Base-by-base conservation (phyloP, 2,113 vertebrate species). In the Psophia crepitans region DNA sequence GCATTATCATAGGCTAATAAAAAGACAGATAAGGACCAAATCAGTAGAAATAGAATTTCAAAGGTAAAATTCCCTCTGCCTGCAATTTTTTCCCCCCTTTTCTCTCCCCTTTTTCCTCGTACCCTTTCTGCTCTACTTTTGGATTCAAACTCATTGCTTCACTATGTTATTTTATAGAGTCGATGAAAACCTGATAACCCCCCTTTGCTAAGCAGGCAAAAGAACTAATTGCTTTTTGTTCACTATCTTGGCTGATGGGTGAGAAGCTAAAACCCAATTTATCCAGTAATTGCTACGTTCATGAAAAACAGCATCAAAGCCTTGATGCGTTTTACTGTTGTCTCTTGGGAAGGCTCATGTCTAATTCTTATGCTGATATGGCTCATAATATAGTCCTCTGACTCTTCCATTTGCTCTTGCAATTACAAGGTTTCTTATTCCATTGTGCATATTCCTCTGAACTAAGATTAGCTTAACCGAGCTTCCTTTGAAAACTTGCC, bases 391-490 rank as follows among this genome's bases (percentile, higher is more conserved):
- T 56, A 97, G 97, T 98, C 89, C 94, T 98, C 96, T 90, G 93
- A 97, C 97, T 97, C 96, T 97, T 98, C 95, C 97, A 95, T 97
- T 97, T 98, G 97, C 96, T 98, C 95, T 93, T 93, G 96, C 97
- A 97, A 97, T 98, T 98, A 97, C 94, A 97, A 95, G 93, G 94
- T 95, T 98, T 97, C 96, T 98, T 97, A 97, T 85, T 97, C 90
- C 84, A 95, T 97, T 98, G 97, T 98, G 97, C 96, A 77, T 96
- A 96, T 97, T 97, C 94, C 97, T 98, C 97, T 96, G 96, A 98
- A 98, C 97, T 97, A 89, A 97, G 98, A 98, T 98, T 98, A 98
- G 96, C 90, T 98, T 96, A 97, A 97, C 96, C 91, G 97, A 98
- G 94, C 90, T 97, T 96, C 97, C 93, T 98, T 97, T 98, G 95